Conservation (phyloP, 2,797 vertebrate species). For the Erethizon dorsatum region DNA sequence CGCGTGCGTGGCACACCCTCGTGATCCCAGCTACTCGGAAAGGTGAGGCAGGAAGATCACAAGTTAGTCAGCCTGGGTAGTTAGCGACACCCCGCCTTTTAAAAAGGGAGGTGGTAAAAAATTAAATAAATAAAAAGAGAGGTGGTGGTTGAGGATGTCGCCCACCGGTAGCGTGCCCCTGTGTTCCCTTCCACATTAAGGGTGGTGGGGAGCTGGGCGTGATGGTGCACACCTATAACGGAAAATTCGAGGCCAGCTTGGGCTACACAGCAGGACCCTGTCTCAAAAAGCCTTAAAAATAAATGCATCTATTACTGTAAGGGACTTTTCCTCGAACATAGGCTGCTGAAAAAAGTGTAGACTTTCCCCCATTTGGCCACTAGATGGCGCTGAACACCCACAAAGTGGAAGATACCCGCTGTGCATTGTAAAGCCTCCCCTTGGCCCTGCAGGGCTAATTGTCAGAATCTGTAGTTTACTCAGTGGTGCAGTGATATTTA, state of each 20-base stretch:
- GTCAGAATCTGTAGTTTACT: neutral
- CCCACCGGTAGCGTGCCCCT: neutral
- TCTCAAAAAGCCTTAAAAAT: neutral
- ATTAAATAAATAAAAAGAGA: no score
- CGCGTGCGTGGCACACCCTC: no score
- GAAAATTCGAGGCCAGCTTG: no score
- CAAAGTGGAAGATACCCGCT: neutral
- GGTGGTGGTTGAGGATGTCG: neutral
- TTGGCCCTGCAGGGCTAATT: no score
- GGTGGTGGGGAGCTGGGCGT: no score
- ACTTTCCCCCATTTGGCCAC: neutral
- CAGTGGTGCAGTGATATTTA: neutral
- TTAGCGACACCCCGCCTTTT: neutral
- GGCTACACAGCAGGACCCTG: no score
- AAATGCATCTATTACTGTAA: neutral
- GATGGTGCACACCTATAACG: no score
- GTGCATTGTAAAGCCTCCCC: neutral
- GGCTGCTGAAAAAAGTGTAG: neutral
- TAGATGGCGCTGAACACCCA: constrained; percentile 67
- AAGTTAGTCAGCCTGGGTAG: neutral
- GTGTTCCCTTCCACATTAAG: neutral
- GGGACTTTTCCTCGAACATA: constrained; percentile 18
- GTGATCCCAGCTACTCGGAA: neutral
- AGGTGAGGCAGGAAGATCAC: neutral
- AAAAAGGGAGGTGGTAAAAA: neutral